Evolutionary conservation across 2,888 invertebrate species (phyloP), one percentile per base, ranked within the genome.

Genomic region (Stratiomys singularior): DNA sequence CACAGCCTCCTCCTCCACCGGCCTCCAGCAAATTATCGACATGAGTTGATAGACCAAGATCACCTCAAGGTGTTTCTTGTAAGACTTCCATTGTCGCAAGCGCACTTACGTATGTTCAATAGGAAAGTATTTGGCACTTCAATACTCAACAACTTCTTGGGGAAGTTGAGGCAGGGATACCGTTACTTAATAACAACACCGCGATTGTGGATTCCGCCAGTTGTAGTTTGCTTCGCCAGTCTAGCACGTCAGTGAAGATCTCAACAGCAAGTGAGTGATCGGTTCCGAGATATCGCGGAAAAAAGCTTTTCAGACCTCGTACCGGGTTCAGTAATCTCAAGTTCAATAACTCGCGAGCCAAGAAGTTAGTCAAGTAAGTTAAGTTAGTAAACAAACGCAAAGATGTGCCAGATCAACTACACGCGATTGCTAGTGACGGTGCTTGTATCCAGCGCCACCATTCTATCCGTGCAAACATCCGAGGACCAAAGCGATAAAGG

Each of bases 111-210:
- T n/a, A 18, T 66, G 37, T 5, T 37, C 37, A 9, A 37, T 37
- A 9, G 37, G 37, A 9, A 66, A 66, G 37, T n/a, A 25, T 11
- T 69, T 25, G 47, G 47, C 69, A 69, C 69, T 46, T 7, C 60
- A 15, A 15, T 25, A 1, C 60, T 21, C 25, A 25, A 25, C 18
- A 46, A 18, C 25, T 25, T 69, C 69, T 69, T 47, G 47, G 25
- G 11, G 46, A 47, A 66, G 27, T 47, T 71, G 69, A 63, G 66
- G 77, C 72, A 78, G 78, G 78, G 78, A 78, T 72, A 71, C 72
- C 63, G 76, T 63, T 78, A 78, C 76, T 78, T 77, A 77, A 77
- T 77, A 77, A 72, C 71, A 72, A 72, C 72, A 18, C 58, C 56
- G 46, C 56, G 56, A n/a, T 37, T 44, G 28, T 21, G 13, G 52